Evolutionary conservation across 53 echinoderm and acorn worm species (phyloP), one percentile per base, ranked within the genome.

Genomic region (Actinopyga echinites): DNA sequence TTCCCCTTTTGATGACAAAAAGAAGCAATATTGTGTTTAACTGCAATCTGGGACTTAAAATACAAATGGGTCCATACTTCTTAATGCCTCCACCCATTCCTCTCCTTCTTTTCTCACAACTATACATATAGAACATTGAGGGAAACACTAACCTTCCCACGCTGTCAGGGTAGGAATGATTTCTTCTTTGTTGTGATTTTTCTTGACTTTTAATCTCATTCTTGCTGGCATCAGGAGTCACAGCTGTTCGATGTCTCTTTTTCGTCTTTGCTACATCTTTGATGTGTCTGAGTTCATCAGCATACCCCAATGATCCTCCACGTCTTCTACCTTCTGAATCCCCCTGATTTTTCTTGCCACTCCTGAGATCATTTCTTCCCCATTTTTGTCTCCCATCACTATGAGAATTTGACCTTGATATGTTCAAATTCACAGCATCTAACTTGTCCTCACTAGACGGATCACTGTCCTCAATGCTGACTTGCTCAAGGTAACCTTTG

Each of bases 241-340:
- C 42, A 9, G 81, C 56, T 22, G 65, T 79, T 30, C 83, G 83
- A 36, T 36, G n/a, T 59, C 79, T 77, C 43, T 84, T 88, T 86
- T 90, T 85, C 32, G 90, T 80, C 74, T 87, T 88, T 29, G 88
- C 88, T 37, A 92, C 83, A 38, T 90, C 95, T 75, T 92, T 92
- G 85, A 92, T 88, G 38, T 85, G 85, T 68, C 92, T 89, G 74
- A 89, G 83, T 58, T 91, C 91, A 13, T 62, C 43, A 26, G 8
- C 74, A 45, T 45, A n/a, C 36, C 13, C 49, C 49, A 21, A n/a
- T 2, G 74, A 45, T 1, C 49, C 49, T 44, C 74, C 74, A 19
- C 55, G 44, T 13, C 31, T 24, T 15, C 30, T 26, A 23, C 26
- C 49, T 15, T 49, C 49, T 49, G 49, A 15, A 17, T 49, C 49